A percentile compares a stretch with the other conserved stretches of the same genome.
These are phyloP conservation scores for Cephalopterus ornatus DNA, from an alignment of 2,113 vertebrate species.

Conservation along the genomic window DNA sequence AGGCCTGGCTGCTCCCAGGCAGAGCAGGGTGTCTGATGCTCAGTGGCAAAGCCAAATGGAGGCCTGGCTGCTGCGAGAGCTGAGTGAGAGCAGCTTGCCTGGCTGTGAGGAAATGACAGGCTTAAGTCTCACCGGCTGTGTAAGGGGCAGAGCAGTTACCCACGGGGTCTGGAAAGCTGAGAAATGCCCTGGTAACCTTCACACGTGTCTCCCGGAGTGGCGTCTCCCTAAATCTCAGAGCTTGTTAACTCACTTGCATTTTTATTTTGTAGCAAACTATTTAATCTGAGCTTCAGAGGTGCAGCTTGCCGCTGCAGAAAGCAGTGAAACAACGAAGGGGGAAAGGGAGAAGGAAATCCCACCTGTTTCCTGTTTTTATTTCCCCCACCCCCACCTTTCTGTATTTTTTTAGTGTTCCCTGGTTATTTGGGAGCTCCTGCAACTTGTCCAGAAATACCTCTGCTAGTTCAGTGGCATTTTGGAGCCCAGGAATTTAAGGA, in stretches of 20 bases:
- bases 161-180: background rate
- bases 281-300: background rate
- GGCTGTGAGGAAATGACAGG: background rate
- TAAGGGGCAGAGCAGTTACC: constrained; percentile 27
- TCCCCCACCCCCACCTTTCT: constrained; percentile 10
- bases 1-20: background rate
- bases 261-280: background rate
- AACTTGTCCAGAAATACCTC: constrained; percentile 60
- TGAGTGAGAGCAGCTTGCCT: background rate
- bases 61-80: background rate
- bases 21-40: background rate
- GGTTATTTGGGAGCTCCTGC: constrained; percentile 53
- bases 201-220: background rate
- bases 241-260: background rate
- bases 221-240: background rate
- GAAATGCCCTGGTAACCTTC: background rate
- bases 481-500: constrained; percentile 32
- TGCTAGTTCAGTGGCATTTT: background rate
- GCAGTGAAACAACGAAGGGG: background rate
- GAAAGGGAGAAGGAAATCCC: constrained; percentile 30
- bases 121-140: background rate
- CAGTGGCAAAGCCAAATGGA: background rate
- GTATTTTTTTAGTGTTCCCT: constrained; percentile 38
- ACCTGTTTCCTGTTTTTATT: constrained; percentile 67
- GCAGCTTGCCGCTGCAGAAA: background rate